A percentile compares a stretch with the other conserved stretches of the same genome.
These are phyloP conservation scores for Melipona quadrifasciata DNA, from an alignment of 1,140 invertebrate species.

Conservation along the genomic window DNA sequence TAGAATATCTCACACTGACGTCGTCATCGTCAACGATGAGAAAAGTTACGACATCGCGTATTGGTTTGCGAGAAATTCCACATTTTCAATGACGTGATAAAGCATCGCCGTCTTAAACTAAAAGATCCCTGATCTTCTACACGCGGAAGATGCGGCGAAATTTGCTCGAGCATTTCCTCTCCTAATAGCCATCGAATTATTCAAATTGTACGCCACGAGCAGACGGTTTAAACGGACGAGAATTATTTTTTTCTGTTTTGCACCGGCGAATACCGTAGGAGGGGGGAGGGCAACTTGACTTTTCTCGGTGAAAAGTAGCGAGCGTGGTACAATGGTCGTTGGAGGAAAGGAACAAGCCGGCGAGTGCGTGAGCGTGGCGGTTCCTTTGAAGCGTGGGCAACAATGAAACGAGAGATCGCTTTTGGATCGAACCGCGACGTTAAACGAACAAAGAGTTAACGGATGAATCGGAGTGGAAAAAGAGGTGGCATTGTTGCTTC, in stretches of 20 bases:
- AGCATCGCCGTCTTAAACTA: not conserved
- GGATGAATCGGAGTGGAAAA: constrained; percentile 47
- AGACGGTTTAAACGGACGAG: too few species aligned
- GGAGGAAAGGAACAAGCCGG: not conserved
- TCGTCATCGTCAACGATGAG: not conserved
- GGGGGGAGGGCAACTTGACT: not conserved
- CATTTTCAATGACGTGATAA: not conserved
- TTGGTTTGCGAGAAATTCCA: not conserved
- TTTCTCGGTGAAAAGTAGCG: not conserved
- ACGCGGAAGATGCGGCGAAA: not conserved
- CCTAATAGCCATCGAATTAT: not conserved
- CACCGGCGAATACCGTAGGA: too few species aligned
- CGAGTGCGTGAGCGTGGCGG: constrained; percentile 17
- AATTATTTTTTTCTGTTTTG: too few species aligned
- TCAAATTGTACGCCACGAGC: not conserved
- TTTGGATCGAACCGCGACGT: constrained; percentile 32
- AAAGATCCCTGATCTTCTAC: not conserved
- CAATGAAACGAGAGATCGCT: constrained; percentile 42
- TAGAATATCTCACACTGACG: not conserved
- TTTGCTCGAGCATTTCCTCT: not conserved
- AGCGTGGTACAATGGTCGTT: not conserved
- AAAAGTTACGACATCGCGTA: not conserved
- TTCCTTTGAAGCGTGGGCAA: constrained; percentile 43
- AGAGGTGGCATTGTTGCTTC: constrained; percentile 40
- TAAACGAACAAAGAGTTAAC: constrained; percentile 34